Evolutionary conservation across 2,888 invertebrate genomes (phyloP), one percentile per base, ranked within the genome.

Genomic region (Nomada lathburiana): DNA sequence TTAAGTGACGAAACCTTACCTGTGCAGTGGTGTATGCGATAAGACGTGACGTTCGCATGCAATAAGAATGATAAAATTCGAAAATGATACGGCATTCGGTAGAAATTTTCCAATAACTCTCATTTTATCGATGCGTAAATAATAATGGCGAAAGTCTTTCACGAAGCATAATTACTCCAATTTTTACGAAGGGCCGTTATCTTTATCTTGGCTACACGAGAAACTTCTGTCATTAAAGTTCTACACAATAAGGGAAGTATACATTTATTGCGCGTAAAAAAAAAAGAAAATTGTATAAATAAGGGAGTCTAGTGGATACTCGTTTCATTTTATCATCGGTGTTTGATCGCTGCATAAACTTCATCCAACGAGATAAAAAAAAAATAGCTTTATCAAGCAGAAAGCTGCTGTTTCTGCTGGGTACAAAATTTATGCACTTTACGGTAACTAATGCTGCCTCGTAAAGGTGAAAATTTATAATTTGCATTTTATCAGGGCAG

Each of bases 1-100:
- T 36, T 36, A 7, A 7, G 36, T 36, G 36, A 36, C n/a, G 79
- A 79, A 79, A 76, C 64, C 76, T 16, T 18, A 52, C 13, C 29
- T 44, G 26, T 44, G 52, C 62, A 4, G 50, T n/a, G n/a, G 13
- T 26, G 50, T 62, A 10, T 18, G 44, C 65, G 59, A 36, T 55
- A 47, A 2, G 50, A 53, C 70, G 63, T 36, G 42, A 59, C 57
- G 20, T 9, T 29, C 4, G 55, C 13, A 47, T 16, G 29, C 52
- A 52, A 62, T 29, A 53, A 53, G 44, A 74, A 44, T 16, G 47
- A 71, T 13, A 29, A 16, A 62, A 62, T 50, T 60, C 60, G 20
- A 60, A 57, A 23, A 5, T 20, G 2, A 1, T 10, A 10, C 2
- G 11, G 9, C n/a, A 11, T 26, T 57, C 11, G 26, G 16, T 10